Percentiles rank a stretch among this genome's conserved stretches.
These are phyloP conservation scores for Pachyseris speciosa DNA, from an alignment of 64 coral and sea anemone species.

Conservation along the genomic window DNA sequence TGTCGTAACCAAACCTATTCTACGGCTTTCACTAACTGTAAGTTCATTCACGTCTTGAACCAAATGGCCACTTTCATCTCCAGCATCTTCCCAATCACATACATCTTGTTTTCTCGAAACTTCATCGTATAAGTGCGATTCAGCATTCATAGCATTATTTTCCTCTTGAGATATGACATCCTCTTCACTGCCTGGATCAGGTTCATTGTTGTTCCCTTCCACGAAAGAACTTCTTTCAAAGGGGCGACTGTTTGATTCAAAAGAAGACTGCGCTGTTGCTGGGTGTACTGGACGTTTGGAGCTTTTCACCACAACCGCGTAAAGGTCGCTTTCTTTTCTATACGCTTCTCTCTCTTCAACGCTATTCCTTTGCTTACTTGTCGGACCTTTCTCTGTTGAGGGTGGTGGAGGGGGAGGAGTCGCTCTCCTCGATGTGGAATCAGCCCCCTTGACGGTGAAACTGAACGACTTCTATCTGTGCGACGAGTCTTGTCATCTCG, in stretches of 20 bases:
- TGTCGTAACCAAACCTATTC: not conserved
- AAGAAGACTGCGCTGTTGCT: not conserved
- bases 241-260: not conserved
- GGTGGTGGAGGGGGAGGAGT: not conserved
- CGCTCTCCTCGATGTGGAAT: not conserved
- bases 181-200: not conserved
- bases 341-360: not conserved
- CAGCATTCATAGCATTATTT: not conserved
- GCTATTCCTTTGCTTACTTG: not conserved
- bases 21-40: not conserved
- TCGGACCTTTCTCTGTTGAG: not conserved
- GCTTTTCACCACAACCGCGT: not conserved
- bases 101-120: not conserved
- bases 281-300: not conserved
- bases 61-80: not conserved
- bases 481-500: not conserved
- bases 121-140: not conserved
- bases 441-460: conserved; percentile 9
- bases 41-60: not conserved
- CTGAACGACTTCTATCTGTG: conserved; percentile 26
- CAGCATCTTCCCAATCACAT: not conserved
- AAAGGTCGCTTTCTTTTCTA: not conserved
- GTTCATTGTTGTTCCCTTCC: not conserved
- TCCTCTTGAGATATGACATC: not conserved
- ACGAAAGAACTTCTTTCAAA: not conserved